Evolutionary conservation across 1,140 invertebrate species (phyloP), one percentile per base, ranked within the genome.

Genomic region (Callitettix versicolor): DNA sequence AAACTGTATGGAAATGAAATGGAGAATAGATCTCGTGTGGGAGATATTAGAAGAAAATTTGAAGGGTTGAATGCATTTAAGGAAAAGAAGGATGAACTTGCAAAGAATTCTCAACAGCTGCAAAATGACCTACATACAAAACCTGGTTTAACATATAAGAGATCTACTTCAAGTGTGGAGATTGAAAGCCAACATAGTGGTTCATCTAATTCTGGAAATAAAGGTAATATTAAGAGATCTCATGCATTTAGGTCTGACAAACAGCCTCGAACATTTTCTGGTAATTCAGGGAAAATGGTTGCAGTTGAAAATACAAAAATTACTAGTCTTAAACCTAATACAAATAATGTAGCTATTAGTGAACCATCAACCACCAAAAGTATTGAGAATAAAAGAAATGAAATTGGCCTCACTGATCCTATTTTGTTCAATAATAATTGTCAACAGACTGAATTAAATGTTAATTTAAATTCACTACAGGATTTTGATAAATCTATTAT

Each of bases 1-100:
- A 4, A 9, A 30, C 26, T 30, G 26, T 30, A 9, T 30, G 9
- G 26, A 30, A 30, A 30, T 30, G 26, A 30, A 30, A 30, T 30
- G 26, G 26, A 30, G 26, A 30, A 30, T 30, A 30, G 48, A 3
- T 51, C 48, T 40, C 26, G 54, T 17, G 54, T 55, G 21, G 46
- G 38, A 22, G 57, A 58, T 33, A 61, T 61, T 14, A 61, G 54
- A 46, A 61, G 56, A 34, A 58, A 55, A 44, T 61, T 61, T 41
- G 60, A 61, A 52, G 49, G 50, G 14, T 44, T 61, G 24, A 50
- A 53, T 47, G 44, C 26, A 30, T 30, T 30, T 30, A 30, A 55
- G 38, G 21, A 33, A 24, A 38, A 24, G n/a, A 48, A 34, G 2
- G 43, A 26, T 21, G 17, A 48, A 46, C 26, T 48, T 12, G n/a